Evolutionary conservation across 2,888 invertebrate species (phyloP).

Genomic region (Ichneumoninae sp.): DNA sequence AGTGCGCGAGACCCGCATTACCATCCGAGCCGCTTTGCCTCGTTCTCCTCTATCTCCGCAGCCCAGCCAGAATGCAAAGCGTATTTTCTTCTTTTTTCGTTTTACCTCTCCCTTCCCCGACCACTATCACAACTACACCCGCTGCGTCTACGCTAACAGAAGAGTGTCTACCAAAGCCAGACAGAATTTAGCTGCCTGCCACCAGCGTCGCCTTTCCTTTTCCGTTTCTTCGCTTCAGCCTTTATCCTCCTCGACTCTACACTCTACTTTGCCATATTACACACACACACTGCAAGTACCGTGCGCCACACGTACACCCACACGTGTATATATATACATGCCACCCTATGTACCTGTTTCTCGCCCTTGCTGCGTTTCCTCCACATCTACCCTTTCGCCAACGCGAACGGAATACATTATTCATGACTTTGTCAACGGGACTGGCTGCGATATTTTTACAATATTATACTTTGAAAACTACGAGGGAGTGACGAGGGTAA

Average conservation of each 20-base stretch:
- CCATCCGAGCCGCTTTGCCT: background rate
- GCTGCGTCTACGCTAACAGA: slow-evolving; percentile 3
- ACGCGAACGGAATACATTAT: slow-evolving; percentile 74
- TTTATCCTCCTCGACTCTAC: slow-evolving; percentile 46
- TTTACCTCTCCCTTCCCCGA: background rate
- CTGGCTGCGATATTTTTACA: slow-evolving; percentile 75
- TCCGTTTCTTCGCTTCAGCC: slow-evolving; percentile 45
- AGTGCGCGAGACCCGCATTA: slow-evolving; percentile 4
- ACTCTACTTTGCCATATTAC: slow-evolving; percentile 38
- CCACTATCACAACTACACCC: slow-evolving; percentile 9
- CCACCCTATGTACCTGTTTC: slow-evolving; percentile 17
- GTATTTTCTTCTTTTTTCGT: background rate
- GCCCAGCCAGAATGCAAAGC: slow-evolving; percentile 44
- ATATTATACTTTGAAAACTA: slow-evolving; percentile 74
- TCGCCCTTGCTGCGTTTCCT: slow-evolving; percentile 62
- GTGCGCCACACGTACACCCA: background rate
- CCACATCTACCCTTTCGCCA: slow-evolving; percentile 69
- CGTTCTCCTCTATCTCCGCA: slow-evolving; percentile 17
- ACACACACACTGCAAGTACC: slow-evolving; percentile 4
- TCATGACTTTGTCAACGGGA: slow-evolving; percentile 77
- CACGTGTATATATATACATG: slow-evolving; percentile 2
- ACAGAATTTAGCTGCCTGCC: slow-evolving; percentile 50
- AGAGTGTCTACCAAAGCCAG: slow-evolving; percentile 39
- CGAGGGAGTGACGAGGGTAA: slow-evolving; percentile 62
- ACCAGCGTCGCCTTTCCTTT: slow-evolving; percentile 44